These are phyloP conservation scores for Magallana nippona DNA, from an alignment of 2,888 invertebrate species.

Conservation along the genomic window DNA sequence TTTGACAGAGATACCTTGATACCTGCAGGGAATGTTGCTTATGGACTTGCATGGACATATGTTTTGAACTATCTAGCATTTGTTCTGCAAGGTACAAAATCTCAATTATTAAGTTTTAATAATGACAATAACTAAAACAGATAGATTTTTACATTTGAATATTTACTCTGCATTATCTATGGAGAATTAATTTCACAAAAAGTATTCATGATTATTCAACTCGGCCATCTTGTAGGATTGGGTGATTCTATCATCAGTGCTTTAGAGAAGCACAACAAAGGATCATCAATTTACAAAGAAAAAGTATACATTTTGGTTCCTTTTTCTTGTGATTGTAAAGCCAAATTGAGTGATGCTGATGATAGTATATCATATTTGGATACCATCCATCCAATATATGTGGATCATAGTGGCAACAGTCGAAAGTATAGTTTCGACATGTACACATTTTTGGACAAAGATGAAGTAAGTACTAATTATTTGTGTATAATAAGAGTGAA, in stretches of 20 bases:
- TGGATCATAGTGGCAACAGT: neutral
- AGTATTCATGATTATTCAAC: no score
- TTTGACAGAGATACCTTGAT: slow-evolving; percentile 50
- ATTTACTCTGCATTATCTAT: no score
- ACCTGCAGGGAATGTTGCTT: slow-evolving; percentile 60
- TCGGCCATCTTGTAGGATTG: slow-evolving; percentile 37
- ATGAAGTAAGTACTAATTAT: neutral
- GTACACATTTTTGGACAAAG: neutral
- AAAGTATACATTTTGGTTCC: slow-evolving; percentile 54
- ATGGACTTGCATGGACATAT: slow-evolving; percentile 59
- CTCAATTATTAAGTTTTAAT: no score
- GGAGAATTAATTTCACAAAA: no score
- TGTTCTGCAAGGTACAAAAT: slow-evolving; percentile 35
- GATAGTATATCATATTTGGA: neutral
- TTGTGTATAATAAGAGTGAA: no score
- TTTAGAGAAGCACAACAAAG: slow-evolving; percentile 38
- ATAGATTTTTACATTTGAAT: no score
- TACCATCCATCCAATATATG: neutral
- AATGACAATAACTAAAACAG: no score
- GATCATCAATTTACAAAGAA: slow-evolving; percentile 41
- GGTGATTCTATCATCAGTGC: slow-evolving; percentile 44
- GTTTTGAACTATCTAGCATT: slow-evolving; percentile 56
- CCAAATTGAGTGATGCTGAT: slow-evolving; percentile 38
- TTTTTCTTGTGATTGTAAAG: slow-evolving; percentile 41
- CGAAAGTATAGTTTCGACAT: slow-evolving; percentile 18